Conservation (phyloP, 2,888 invertebrate species). For the Malacosoma neustria region DNA sequence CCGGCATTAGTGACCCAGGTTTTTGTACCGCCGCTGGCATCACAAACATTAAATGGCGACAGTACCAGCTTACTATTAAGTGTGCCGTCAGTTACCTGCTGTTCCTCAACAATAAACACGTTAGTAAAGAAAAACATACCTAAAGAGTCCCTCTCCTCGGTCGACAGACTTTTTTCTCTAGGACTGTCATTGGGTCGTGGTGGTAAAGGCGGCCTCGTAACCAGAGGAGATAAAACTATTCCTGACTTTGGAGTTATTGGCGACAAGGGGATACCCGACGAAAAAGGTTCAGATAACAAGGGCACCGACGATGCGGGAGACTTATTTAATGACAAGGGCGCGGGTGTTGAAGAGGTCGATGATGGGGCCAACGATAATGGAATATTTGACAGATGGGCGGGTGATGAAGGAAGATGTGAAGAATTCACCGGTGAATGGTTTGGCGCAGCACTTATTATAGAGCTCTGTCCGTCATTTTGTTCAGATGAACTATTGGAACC, state of each 20-base stretch:
- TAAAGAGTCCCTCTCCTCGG: slow-evolving; percentile 43
- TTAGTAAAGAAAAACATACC: no score
- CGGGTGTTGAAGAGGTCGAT: slow-evolving; percentile 14
- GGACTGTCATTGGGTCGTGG: slow-evolving; percentile 47
- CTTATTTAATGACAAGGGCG: no score
- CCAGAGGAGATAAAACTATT: slow-evolving; percentile 42
- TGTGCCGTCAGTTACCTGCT: no score
- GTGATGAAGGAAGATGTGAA: slow-evolving; percentile 16
- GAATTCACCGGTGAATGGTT: slow-evolving; percentile 22
- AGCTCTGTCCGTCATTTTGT: slow-evolving; percentile 59
- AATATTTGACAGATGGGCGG: slow-evolving; percentile 4
- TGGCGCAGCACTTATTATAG: slow-evolving; percentile 52
- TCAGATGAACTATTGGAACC: slow-evolving; percentile 68
- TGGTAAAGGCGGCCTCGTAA: slow-evolving; percentile 47
- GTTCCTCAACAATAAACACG: no score
- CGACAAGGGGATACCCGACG: slow-evolving; percentile 3
- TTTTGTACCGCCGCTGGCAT: no score
- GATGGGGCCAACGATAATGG: slow-evolving; percentile 13
- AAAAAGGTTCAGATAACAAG: slow-evolving; percentile 11
- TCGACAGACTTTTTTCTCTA: slow-evolving; percentile 39
- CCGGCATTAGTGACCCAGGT: no score
- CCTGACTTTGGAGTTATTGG: slow-evolving; percentile 9
- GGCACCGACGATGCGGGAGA: no score
- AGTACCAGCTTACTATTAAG: no score
- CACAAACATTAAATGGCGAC: no score